These are phyloP conservation scores for Pangasius krempfi DNA, from an alignment of 2,797 vertebrate genomes.

Conservation along the genomic window DNA sequence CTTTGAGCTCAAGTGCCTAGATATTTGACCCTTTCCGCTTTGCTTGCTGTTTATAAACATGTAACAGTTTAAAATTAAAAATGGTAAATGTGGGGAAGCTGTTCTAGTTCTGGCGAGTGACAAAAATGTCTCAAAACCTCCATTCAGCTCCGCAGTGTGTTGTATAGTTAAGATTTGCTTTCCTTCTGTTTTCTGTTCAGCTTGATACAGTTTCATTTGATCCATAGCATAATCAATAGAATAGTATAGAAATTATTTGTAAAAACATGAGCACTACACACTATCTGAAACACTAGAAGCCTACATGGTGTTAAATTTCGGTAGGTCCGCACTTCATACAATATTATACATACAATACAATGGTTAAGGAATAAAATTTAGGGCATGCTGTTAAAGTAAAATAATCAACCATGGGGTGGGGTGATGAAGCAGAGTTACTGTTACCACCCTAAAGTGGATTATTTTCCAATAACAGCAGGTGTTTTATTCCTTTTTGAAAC, in stretches of 20 bases:
- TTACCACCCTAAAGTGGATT: too few relatives aligned
- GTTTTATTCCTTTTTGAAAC: background rate
- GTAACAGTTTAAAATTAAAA: background rate
- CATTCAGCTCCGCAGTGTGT: background rate
- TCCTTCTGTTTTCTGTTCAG: background rate
- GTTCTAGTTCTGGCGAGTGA: background rate
- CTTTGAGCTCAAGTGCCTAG: conserved; percentile 19
- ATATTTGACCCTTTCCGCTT: conserved; percentile 29
- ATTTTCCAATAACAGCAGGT: background rate
- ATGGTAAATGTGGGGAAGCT: background rate
- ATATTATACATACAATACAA: too few relatives aligned
- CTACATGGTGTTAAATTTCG: background rate
- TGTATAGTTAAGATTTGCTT: background rate
- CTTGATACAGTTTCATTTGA: background rate
- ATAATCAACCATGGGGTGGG: background rate
- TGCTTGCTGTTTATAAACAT: background rate
- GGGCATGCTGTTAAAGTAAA: background rate
- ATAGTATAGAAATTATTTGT: background rate
- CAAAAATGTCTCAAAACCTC: background rate
- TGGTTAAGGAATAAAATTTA: background rate
- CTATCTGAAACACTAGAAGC: background rate
- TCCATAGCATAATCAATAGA: background rate
- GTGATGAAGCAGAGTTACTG: background rate
- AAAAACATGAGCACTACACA: background rate
- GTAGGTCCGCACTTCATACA: background rate